Conservation (phyloP, 2,888 invertebrate genomes). For the Zelleria hepariella region DNA sequence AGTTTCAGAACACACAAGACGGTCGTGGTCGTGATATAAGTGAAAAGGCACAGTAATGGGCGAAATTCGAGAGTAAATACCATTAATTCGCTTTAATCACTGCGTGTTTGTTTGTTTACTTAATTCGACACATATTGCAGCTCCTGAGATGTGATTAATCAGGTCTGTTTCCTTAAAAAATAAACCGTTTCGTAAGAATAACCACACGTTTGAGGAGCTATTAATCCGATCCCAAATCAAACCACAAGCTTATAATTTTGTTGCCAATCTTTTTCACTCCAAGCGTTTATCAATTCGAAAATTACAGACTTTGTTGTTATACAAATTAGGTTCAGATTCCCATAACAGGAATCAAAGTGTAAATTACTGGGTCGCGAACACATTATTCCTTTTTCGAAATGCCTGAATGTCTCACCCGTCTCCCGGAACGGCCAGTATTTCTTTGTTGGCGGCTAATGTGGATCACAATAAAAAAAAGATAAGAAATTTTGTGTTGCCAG, state of each 20-base stretch:
- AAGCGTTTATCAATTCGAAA: neutral
- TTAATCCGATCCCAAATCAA: neutral
- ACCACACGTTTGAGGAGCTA: neutral
- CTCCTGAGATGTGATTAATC: neutral
- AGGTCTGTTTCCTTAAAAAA: neutral
- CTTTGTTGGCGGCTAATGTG: slow-evolving; percentile 16
- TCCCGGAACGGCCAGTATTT: slow-evolving; percentile 1
- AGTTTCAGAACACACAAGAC: neutral
- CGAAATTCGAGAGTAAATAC: neutral
- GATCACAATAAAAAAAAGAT: neutral
- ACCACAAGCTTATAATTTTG: neutral
- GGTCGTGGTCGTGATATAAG: neutral
- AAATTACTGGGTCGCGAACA: neutral
- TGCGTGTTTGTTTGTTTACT: neutral
- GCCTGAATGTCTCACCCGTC: neutral
- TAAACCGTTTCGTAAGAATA: neutral
- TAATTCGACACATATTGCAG: neutral
- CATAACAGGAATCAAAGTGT: neutral
- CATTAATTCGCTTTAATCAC: neutral
- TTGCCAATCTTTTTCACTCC: neutral
- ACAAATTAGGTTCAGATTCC: neutral
- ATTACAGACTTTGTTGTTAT: neutral
- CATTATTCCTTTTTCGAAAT: slow-evolving; percentile 1
- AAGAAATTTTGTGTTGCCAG: neutral
- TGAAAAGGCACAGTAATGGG: neutral